Evolutionary conservation across 2,113 vertebrate species (phyloP), one percentile per base, ranked within the genome.

Genomic region (Nerophis ophidion): DNA sequence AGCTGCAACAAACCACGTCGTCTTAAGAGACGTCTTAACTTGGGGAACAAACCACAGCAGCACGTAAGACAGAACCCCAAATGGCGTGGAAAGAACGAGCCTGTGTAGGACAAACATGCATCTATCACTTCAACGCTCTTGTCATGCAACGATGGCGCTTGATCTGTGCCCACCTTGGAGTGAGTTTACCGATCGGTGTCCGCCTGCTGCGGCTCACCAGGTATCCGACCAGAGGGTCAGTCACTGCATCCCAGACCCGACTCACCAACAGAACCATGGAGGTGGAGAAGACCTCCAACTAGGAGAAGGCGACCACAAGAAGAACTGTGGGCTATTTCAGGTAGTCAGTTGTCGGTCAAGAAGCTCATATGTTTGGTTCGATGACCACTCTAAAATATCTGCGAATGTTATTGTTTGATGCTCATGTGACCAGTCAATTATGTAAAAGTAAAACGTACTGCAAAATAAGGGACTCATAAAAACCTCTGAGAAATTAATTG

Each of bases 181-280:
- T 55, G 48, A 92, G 71, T 59, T 91, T 92, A 17, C 87, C 63
- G 0, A 78, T 55, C 69, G 81, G 86, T 0, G 81, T 90, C 63
- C 75, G 79, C 0, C 14, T 60, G 53, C 86, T 93, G 69, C 79
- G 80, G 86, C 85, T 89, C 75, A 91, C 84, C 67, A 92, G 74
- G 64, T 88, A 91, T 12, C 82, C 91, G 5, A 91, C 15, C 53
- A 84, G 65, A 5, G 88, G 89, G 75, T 91, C 91, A 0, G 88
- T 89, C 61, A 91, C 69, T 0, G 90, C 89, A 15, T 90, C 91
- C 87, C 88, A 91, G 62, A 79, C 84, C 53, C 77, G 86, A 44
- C 88, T 89, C 51, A 90, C 57, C 59, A 91, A 91, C 7, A 90
- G 61, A 34, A 91, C 86, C 65, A 90, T 35, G 48, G 89, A 92